Evolutionary conservation across 2,797 vertebrate genomes (phyloP).

Genomic region (Rhynchotus rufescens): DNA sequence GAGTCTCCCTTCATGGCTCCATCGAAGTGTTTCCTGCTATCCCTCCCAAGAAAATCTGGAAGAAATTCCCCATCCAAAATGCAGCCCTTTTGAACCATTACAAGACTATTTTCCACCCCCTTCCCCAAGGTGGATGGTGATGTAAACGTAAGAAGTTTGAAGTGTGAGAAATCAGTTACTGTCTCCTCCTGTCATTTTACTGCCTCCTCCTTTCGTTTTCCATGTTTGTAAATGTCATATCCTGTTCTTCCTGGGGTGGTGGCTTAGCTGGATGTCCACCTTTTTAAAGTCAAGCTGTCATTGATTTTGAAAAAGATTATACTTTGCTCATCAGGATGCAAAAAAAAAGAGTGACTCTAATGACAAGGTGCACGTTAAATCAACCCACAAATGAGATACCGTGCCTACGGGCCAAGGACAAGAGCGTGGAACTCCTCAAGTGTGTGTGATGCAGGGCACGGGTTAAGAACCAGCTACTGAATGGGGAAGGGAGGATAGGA

Average conservation of each 20-base stretch:
- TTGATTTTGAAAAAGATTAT: background rate
- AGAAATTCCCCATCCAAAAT: background rate
- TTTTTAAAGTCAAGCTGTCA: background rate
- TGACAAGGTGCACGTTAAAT: background rate
- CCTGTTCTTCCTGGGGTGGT: background rate
- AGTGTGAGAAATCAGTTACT: background rate
- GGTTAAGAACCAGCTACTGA: background rate
- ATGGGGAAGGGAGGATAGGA: background rate
- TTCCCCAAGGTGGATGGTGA: background rate
- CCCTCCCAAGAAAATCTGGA: background rate
- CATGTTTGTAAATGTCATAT: background rate
- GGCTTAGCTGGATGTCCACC: background rate
- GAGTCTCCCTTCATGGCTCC: background rate
- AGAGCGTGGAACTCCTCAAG: background rate
- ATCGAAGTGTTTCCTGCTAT: background rate
- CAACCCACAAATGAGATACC: background rate
- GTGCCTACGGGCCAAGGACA: background rate
- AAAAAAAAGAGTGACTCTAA: background rate
- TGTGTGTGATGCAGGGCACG: background rate
- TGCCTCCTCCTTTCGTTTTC: background rate
- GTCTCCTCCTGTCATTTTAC: background rate
- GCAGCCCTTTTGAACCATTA: background rate
- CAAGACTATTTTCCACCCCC: background rate
- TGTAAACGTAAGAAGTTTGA: background rate
- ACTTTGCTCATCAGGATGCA: background rate